Evolutionary conservation across 2,797 vertebrate species (phyloP).

Genomic region (Parauchenoglanis ngamensis): DNA sequence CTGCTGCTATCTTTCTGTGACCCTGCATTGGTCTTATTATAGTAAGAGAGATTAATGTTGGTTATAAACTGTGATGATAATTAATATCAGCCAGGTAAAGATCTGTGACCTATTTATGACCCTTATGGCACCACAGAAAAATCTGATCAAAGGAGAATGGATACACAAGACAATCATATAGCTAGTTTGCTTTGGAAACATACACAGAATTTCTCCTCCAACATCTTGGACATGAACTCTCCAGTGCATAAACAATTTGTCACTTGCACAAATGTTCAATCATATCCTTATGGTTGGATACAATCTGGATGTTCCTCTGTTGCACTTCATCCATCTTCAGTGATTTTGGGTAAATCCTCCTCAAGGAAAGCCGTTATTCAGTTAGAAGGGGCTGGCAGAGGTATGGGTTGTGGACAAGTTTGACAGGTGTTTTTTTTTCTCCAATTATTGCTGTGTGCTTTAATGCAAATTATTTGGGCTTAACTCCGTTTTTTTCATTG

Average conservation of each 20-base stretch:
- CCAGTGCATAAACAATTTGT: conserved; percentile 17
- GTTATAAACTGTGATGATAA: conserved; percentile 35
- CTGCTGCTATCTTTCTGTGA: not conserved
- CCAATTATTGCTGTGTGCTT: not conserved
- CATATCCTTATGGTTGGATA: conserved; percentile 24
- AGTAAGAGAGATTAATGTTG: conserved; percentile 12
- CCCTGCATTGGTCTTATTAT: not conserved
- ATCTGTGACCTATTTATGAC: conserved; percentile 43
- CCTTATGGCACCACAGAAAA: conserved; percentile 38
- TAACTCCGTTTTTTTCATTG: not conserved
- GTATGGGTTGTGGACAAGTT: not conserved
- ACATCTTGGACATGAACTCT: conserved; percentile 21
- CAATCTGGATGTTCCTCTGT: conserved; percentile 23
- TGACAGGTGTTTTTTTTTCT: conserved; percentile 18
- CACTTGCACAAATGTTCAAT: conserved; percentile 20
- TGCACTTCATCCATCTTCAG: conserved; percentile 17
- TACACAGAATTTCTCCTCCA: conserved; percentile 15
- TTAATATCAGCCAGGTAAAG: conserved; percentile 59
- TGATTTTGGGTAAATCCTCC: conserved; percentile 23
- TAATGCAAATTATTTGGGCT: conserved; percentile 4
- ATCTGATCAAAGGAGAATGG: conserved; percentile 36
- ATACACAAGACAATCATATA: conserved; percentile 42
- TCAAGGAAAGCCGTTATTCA: not conserved
- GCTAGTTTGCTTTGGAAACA: conserved; percentile 33
- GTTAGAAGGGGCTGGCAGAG: conserved; percentile 16